Percentiles rank a stretch among this genome's conserved stretches.
Evolutionary conservation across 2,113 vertebrate species (phyloP).

Genomic region (Chrysochloris asiatica): DNA sequence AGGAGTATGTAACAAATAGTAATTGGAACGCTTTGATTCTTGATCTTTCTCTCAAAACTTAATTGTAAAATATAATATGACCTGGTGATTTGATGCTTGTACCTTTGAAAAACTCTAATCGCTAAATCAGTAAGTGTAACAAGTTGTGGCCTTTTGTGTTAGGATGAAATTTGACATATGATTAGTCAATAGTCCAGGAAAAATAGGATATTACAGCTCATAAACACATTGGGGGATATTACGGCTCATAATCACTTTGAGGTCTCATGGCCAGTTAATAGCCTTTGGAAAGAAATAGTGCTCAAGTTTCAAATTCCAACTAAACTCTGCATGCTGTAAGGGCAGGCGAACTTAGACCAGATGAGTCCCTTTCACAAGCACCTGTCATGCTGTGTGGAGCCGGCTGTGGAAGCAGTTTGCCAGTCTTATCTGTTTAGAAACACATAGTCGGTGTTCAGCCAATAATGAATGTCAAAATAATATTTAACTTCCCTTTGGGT

Average conservation of each 20-base stretch:
- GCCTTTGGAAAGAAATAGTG: slow-evolving; percentile 75
- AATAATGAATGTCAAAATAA: slow-evolving; percentile 80
- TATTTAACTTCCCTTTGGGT: slow-evolving; percentile 68
- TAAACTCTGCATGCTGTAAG: slow-evolving; percentile 72
- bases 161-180: background rate
- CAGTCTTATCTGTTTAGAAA: slow-evolving; percentile 73
- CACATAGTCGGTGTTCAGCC: slow-evolving; percentile 72
- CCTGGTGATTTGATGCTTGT: slow-evolving; percentile 1
- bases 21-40: background rate
- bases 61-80: background rate
- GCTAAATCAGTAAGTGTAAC: slow-evolving; percentile 34
- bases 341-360: slow-evolving; percentile 72
- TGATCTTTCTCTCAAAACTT: background rate
- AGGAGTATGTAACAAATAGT: background rate
- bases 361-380: slow-evolving; percentile 77
- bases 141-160: background rate
- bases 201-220: slow-evolving; percentile 13
- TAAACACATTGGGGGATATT: slow-evolving; percentile 47
- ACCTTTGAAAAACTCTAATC: slow-evolving; percentile 27
- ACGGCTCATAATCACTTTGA: slow-evolving; percentile 33
- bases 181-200: slow-evolving; percentile 23
- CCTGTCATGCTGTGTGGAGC: slow-evolving; percentile 74
- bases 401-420: slow-evolving; percentile 75
- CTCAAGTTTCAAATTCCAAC: slow-evolving; percentile 64
- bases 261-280: slow-evolving; percentile 61